Evolutionary conservation across 1,140 invertebrate species (phyloP), one percentile per base, ranked within the genome.

Genomic region (Drosophila fuyamai): DNA sequence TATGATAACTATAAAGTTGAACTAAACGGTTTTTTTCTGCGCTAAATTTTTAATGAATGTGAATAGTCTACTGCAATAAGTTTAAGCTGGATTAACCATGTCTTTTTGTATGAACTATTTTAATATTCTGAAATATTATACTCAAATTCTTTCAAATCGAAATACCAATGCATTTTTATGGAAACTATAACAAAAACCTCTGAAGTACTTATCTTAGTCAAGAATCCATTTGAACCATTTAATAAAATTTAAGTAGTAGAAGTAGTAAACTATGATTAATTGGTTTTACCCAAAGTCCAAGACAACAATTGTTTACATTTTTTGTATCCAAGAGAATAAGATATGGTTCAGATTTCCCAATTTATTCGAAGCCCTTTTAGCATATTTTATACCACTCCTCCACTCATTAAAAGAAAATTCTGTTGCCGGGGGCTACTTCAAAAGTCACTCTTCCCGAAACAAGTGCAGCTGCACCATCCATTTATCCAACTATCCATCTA

Each of bases 351-450:
- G 54, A 38, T 38, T 38, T 36, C 27, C 46, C n/a, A n/a, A 65
- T 14, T 43, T 54, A 46, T 46, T 46, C 0, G 2, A 29, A 36
- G 3, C n/a, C 16, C 27, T 32, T 50, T 63, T 9, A 12, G 0
- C 35, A 56, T 44, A 56, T 47, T 70, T 47, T 40, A 9, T 16
- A 6, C 40, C 12, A 38, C 40, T 54, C 14, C 13, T 47, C 6
- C 44, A 29, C 70, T 80, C 62, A 75, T 80, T 80, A 80, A 79
- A 43, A 44, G 47, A 74, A 75, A 80, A 59, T 9, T 63, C 76
- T 47, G 54, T 63, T 10, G 58, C 63, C 58, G 13, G 4, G 29
- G 29, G 59, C 55, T 23, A n/a, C 7, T 40, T 76, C 55, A 44
- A 48, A 66, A 81, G 72, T 81, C 66, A 77, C 46, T 68, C 56